phyloP scores from a whole-genome alignment of 92 coral and sea anemone genomes.

The Zoanthus sociatus region DNA sequence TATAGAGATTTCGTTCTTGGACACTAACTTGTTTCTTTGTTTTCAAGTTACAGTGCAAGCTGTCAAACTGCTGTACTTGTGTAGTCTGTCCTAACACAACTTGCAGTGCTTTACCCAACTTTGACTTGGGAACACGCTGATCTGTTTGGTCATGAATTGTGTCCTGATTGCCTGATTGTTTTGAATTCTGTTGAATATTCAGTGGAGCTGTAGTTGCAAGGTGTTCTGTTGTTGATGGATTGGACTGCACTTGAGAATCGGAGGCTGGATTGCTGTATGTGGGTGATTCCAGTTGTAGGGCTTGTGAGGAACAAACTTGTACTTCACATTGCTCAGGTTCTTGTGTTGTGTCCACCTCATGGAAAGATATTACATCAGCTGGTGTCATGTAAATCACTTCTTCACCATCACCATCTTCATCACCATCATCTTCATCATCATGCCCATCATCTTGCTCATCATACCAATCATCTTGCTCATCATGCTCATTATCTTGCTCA shows the following conservation, averaged over 20 bases:
- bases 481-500: no score
- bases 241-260: conserved; percentile 1
- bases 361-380: conserved; percentile 3
- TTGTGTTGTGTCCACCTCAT: background rate
- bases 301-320: conserved; percentile 11
- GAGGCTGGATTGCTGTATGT: conserved; percentile 11
- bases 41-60: background rate
- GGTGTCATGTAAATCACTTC: background rate
- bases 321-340: conserved; percentile 11
- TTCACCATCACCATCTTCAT: background rate
- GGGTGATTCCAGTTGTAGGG: background rate
- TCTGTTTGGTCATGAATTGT: background rate
- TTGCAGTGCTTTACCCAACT: conserved; percentile 7
- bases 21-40: conserved; percentile 1
- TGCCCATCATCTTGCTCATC: background rate
- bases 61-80: conserved; percentile 7
- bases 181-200: no score
- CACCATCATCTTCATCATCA: background rate
- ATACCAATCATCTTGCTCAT: no score
- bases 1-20: background rate
- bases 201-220: background rate
- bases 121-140: conserved; percentile 17
- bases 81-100: conserved; percentile 14
- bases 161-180: background rate
- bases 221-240: background rate